Base-by-base conservation (phyloP, 1,140 invertebrate genomes). In the Hypsibius dujardini region DNA sequence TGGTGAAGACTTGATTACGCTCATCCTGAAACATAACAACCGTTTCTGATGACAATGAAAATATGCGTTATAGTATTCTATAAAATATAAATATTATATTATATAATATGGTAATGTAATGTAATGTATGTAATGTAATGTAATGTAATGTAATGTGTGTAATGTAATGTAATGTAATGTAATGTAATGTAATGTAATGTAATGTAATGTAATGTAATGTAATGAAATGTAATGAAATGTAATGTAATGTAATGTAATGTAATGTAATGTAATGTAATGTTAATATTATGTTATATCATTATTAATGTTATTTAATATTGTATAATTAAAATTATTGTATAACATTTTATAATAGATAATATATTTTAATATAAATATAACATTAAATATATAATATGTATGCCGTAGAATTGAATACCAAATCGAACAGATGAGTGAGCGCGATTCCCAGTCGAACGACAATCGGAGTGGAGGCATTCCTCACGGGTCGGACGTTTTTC, bases 391-490 rank as follows among this genome's bases (percentile, higher is more conserved):
- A n/a, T n/a, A n/a, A n/a, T n/a, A n/a, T n/a, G n/a, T n/a, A n/a
- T n/a, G n/a, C n/a, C n/a, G n/a, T n/a, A n/a, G 50, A 56, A 56
- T 56, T 46, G 74, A 75, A 77, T 75, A 82, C 81, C 77, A 84
- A 78, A 74, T 84, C 82, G 72, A 83, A 82, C 71, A 85, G 84
- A 75, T 86, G 85, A 45, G 83, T 84, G 12, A 85, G 79, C 28
- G 84, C 85, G 70, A 86, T 80, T 14, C 84, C 84, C 71, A 85
- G 80, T 73, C 81, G 77, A 46, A 85, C 82, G 40, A 81, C 75
- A 1, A 85, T 80, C 1, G 83, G 76, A 42, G 81, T 78, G 2
- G 81, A 81, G 1, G 84, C 81, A 75, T 85, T 85, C 67, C 77
- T 73, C 0, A 86, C 83, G 0, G 84, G 84, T 47, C 84, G 74